These are phyloP conservation scores for Folsomia manolachei DNA, from an alignment of 2,888 invertebrate species.

Conservation along the genomic window DNA sequence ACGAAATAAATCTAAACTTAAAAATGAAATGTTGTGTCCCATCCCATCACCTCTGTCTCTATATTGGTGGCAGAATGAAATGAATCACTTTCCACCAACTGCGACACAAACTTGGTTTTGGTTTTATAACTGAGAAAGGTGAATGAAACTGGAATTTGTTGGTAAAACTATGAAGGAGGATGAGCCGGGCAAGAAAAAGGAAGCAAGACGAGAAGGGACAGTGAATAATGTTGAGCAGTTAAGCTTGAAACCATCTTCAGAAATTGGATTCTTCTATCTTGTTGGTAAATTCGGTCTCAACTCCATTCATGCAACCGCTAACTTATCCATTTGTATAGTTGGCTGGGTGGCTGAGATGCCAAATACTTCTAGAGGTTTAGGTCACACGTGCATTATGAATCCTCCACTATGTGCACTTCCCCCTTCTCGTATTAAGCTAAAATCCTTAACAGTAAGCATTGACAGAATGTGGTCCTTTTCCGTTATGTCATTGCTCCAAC, in stretches of 20 bases:
- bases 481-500: neutral
- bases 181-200: too few species aligned
- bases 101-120: too few species aligned
- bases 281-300: conserved; percentile 33
- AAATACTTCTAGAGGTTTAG: conserved; percentile 41
- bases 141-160: too few species aligned
- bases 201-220: conserved; percentile 32
- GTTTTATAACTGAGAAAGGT: too few species aligned
- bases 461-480: too few species aligned
- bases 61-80: neutral
- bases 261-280: conserved; percentile 49
- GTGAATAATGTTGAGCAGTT: conserved; percentile 50
- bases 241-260: conserved; percentile 44
- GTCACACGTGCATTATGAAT: conserved; percentile 49
- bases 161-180: neutral
- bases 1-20: too few species aligned
- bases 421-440: conserved; percentile 13
- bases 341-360: conserved; percentile 35
- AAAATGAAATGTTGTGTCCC: too few species aligned
- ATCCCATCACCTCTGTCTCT: too few species aligned
- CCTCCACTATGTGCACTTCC: conserved; percentile 13
- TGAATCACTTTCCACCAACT: neutral
- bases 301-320: conserved; percentile 23
- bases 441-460: conserved; percentile 19
- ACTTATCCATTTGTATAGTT: conserved; percentile 46